These are phyloP conservation scores for Halcyon chelicuti DNA, from an alignment of 2,797 vertebrate species.

Conservation along the genomic window DNA sequence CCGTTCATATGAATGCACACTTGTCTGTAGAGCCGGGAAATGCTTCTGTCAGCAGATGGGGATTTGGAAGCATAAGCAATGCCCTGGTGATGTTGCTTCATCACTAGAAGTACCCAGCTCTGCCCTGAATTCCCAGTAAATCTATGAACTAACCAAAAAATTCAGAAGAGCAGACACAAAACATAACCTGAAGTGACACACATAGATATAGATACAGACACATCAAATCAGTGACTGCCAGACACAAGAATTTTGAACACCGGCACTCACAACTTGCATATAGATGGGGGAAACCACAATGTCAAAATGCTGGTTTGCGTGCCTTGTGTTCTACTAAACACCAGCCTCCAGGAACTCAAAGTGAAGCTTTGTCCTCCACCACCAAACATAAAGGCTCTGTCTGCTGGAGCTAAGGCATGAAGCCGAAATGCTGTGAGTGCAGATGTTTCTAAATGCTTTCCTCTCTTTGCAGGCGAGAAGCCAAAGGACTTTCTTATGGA, in stretches of 20 bases:
- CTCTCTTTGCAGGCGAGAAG: slow-evolving; percentile 79
- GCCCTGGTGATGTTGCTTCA: not conserved
- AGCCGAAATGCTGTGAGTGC: not conserved
- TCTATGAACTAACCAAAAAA: not conserved
- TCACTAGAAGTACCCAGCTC: not conserved
- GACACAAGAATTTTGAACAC: not conserved
- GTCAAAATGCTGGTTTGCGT: not conserved
- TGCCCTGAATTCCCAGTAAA: not conserved
- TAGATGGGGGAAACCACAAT: not conserved
- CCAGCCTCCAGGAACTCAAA: not conserved
- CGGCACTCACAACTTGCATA: not conserved
- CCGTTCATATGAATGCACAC: not conserved
- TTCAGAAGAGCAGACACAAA: not conserved
- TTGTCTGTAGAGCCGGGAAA: not conserved
- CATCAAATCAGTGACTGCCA: not conserved
- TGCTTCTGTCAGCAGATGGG: not conserved
- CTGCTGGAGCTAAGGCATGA: not conserved
- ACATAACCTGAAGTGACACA: not conserved
- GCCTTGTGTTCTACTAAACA: not conserved
- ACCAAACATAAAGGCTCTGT: not conserved
- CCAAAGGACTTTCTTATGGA: slow-evolving; percentile 80
- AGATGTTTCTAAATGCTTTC: slow-evolving; percentile 22
- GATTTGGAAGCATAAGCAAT: not conserved
- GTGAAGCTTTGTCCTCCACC: not conserved
- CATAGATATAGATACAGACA: rapidly evolving